Evolutionary conservation across 2,113 vertebrate species (phyloP).

Genomic region (Prolemur simus): DNA sequence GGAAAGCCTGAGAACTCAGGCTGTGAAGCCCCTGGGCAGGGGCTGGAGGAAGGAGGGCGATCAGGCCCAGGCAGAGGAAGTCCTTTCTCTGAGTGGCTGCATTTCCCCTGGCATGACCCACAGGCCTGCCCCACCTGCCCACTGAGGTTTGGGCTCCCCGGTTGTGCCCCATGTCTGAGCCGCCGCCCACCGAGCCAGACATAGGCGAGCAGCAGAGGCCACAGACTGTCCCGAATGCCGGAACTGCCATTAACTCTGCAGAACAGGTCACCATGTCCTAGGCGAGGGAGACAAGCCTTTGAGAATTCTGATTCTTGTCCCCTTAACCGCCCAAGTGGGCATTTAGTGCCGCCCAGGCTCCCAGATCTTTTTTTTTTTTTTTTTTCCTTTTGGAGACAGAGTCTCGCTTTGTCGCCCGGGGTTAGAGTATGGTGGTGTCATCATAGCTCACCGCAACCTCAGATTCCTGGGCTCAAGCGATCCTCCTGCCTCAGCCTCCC

Average conservation of each 20-base stretch:
- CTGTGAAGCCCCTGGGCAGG: neutral
- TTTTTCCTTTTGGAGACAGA: no score
- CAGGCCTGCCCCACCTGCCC: neutral
- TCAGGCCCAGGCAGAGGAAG: rapidly evolving
- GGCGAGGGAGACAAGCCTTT: neutral
- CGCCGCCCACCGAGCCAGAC: neutral
- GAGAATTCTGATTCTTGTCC: neutral
- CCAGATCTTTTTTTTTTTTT: neutral
- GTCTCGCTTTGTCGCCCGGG: no score
- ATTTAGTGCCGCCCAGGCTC: neutral
- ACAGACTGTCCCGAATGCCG: neutral
- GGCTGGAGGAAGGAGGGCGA: neutral
- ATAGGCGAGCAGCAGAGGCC: neutral
- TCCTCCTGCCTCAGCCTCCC: no score
- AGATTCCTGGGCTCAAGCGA: no score
- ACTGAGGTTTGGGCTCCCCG: neutral
- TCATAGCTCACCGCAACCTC: no score
- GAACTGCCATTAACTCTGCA: neutral
- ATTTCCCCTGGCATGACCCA: neutral
- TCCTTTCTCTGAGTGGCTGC: neutral
- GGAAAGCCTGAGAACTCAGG: neutral
- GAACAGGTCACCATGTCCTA: neutral
- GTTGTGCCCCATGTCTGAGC: neutral
- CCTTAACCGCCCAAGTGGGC: neutral
- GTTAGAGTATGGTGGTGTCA: no score